phyloP scores from a whole-genome alignment of 2,888 invertebrate genomes.

The Lasioglossum oenotherae region DNA sequence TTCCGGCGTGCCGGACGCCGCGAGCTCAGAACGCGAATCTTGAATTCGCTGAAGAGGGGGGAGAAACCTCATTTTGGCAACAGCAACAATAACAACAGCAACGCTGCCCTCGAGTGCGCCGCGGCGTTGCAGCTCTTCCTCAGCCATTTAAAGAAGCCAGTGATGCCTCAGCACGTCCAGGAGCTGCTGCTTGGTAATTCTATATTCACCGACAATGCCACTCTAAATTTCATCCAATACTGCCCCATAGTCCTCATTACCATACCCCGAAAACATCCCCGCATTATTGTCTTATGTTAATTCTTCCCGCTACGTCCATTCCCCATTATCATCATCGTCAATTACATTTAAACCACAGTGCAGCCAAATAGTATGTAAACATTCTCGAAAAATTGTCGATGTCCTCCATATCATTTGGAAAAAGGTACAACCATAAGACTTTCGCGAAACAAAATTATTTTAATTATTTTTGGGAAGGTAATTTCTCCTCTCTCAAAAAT shows the following conservation, averaged over 20 bases:
- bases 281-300: background rate
- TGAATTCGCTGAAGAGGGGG: conserved; percentile 74
- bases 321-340: background rate
- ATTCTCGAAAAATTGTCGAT: too few relatives aligned
- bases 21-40: conserved; percentile 70
- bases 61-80: conserved; percentile 72
- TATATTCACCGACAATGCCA: background rate
- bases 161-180: conserved; percentile 84
- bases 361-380: too few relatives aligned
- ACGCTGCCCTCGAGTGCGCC: conserved; percentile 82
- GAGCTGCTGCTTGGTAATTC: conserved; percentile 84
- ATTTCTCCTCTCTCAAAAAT: too few relatives aligned
- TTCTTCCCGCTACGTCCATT: background rate
- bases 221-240: background rate
- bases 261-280: conserved; percentile 9
- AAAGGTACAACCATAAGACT: too few relatives aligned
- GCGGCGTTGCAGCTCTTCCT: conserved; percentile 84
- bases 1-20: conserved; percentile 75
- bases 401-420: too few relatives aligned
- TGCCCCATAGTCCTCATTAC: background rate
- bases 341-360: background rate
- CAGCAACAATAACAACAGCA: conserved; percentile 59
- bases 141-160: conserved; percentile 81
- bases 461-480: too few relatives aligned
- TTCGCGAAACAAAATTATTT: too few relatives aligned